phyloP scores from a whole-genome alignment of 2,888 invertebrate genomes.

The Xylota sylvarum region DNA sequence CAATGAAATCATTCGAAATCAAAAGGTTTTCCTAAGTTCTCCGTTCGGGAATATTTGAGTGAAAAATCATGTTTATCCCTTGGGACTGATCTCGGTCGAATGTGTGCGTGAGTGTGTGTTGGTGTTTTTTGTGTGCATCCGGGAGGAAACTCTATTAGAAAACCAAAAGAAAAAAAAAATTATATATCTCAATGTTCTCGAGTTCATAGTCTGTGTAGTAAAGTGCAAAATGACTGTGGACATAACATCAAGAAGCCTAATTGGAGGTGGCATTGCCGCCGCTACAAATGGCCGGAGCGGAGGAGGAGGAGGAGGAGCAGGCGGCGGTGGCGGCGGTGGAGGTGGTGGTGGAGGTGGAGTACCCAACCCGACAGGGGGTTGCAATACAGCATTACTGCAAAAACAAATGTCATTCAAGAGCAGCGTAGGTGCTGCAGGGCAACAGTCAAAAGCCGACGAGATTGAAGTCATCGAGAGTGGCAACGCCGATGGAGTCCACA shows the following conservation, averaged over 20 bases:
- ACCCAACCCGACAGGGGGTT: slow-evolving; percentile 82
- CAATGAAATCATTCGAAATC: background rate
- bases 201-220: slow-evolving; percentile 37
- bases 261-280: slow-evolving; percentile 66
- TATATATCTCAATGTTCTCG: slow-evolving; percentile 29
- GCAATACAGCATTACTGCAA: slow-evolving; percentile 81
- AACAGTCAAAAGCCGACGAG: slow-evolving; percentile 82
- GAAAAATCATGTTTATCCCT: slow-evolving; percentile 41
- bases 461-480: slow-evolving; percentile 83
- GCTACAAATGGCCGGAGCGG: slow-evolving; percentile 78
- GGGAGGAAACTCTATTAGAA: slow-evolving; percentile 9
- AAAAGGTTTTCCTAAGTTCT: slow-evolving; percentile 26
- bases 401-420: slow-evolving; percentile 84
- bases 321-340: slow-evolving; percentile 68
- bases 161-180: slow-evolving; percentile 35
- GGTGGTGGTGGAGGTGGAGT: slow-evolving; percentile 84
- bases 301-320: slow-evolving; percentile 73
- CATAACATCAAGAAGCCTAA: slow-evolving; percentile 70
- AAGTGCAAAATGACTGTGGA: slow-evolving; percentile 69
- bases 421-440: slow-evolving; percentile 81
- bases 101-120: slow-evolving; percentile 24
- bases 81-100: slow-evolving; percentile 34
- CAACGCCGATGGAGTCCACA: slow-evolving; percentile 80
- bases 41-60: slow-evolving; percentile 8
- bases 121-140: slow-evolving; percentile 28